Evolutionary conservation across 1,140 invertebrate genomes (phyloP).

Genomic region (Drosophila cardini): DNA sequence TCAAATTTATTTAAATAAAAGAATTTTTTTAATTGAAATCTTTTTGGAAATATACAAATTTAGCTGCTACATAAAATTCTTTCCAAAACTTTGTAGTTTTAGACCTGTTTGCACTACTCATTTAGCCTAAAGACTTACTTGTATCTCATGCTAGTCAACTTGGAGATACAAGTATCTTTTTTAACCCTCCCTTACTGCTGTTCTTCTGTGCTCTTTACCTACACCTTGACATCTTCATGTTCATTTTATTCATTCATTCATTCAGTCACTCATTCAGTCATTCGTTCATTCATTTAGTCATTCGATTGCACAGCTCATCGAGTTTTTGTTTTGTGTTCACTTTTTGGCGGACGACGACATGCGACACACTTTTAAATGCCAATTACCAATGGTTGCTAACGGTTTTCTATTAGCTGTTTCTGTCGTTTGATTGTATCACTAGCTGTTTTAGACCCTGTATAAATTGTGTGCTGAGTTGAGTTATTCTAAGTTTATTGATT

Average conservation of each 20-base stretch:
- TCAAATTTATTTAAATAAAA: too few species aligned
- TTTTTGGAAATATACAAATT: too few species aligned
- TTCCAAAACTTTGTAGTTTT: slow-evolving; percentile 11
- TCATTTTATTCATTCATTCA: slow-evolving; percentile 25
- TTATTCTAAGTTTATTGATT: too few species aligned
- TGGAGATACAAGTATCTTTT: background rate
- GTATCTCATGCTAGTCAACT: slow-evolving; percentile 18
- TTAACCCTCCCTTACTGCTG: background rate
- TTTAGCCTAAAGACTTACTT: background rate
- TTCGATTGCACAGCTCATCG: slow-evolving; percentile 50
- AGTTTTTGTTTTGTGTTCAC: slow-evolving; percentile 12
- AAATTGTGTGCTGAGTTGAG: too few species aligned
- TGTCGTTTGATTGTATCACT: background rate
- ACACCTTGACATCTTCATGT: slow-evolving; percentile 50
- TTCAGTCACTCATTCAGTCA: slow-evolving; percentile 3
- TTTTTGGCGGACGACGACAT: slow-evolving; percentile 39
- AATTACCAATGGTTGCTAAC: slow-evolving; percentile 74
- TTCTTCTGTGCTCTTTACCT: background rate
- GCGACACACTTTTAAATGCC: slow-evolving; percentile 82
- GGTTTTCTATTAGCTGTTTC: slow-evolving; percentile 64
- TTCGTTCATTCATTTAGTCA: slow-evolving; percentile 17
- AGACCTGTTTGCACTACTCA: background rate
- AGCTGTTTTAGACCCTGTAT: too few species aligned
- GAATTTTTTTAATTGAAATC: too few species aligned
- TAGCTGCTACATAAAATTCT: too few species aligned